Evolutionary conservation across 2,888 invertebrate genomes (phyloP), one percentile per base, ranked within the genome.

Genomic region (Disparrhopalites patrizii): DNA sequence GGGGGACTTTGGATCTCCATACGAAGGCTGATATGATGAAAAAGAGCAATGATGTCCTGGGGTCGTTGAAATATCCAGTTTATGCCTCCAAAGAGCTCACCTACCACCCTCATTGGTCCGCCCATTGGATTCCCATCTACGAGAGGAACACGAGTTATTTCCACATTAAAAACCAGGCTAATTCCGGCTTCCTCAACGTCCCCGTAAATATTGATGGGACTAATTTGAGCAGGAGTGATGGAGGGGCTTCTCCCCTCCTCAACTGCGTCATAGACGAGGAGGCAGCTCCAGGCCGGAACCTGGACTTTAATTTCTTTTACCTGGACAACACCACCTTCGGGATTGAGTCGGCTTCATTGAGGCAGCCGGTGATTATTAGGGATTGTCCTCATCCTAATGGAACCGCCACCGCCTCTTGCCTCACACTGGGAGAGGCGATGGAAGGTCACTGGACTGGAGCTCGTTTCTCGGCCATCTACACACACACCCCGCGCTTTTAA

Each of bases 131-230:
- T 3, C 28, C 50, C 13, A 20, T 25, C 3, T 62, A 36, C 27
- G 15, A 15, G 58, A 2, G 43, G 23, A 62, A 52, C 40, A 3
- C 47, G 13, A 50, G 62, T 18, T 52, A 52, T 36, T 62, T 62
- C 30, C 30, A 28, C 15, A 3, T 62, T 25, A 50, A 62, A 28
- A 62, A 62, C 25, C n/a, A 4, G 2, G 33, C 51, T 3, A 62
- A 62, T 36, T 3, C n/a, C 2, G 62, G 62, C 3, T 62, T 36
- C 28, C 36, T 62, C 8, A 52, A 62, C 38, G 31, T 62, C 2
- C 31, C 51, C 8, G 15, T 25, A 25, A 27, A 36, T 25, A 8
- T 3, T n/a, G 40, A 8, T 10, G 18, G 2, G 5, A 25, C 27
- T n/a, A 20, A 10, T 5, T 8, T 10, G 13, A n/a, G 23, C 20